Base-by-base conservation (phyloP, 2,113 vertebrate species). In the Odocoileus virginianus region DNA sequence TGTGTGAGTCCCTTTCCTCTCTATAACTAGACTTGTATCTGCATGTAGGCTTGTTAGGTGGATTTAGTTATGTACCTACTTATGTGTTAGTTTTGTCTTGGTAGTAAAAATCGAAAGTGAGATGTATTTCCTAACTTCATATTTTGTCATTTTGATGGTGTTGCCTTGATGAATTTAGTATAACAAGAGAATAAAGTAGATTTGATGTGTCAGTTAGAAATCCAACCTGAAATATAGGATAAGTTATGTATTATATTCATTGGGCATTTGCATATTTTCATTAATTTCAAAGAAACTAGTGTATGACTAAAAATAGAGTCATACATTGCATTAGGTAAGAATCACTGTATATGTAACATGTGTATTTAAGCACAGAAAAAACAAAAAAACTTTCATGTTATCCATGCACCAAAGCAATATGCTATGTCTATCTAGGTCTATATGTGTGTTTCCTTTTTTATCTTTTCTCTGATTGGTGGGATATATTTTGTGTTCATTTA, bases 111-210 rank as follows among this genome's bases (percentile, higher is more conserved):
- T 30, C 5, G 40, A 79, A 50, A 90, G 5, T 89, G 19, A 85
- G n/a, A 28, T 58, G 12, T 78, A 36, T 82, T 67, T 33, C 67
- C 0, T 87, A 85, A 82, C 40, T 81, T 81, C 7, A 52, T 43
- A 89, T 90, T 58, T 76, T 43, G 14, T 76, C 43, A 82, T 78
- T 87, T 86, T 58, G 47, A 97, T 88, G 7, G 12, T 52, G 7
- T 96, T 84, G 9, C 36, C 27, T 90, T 95, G 85, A 52, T 81
- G 45, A 95, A 92, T 60, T 95, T 43, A 96, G 67, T 89, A n/a
- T 10, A 91, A 27, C 76, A 90, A 93, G 50, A 89, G 50, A 58
- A 83, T 54, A 93, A 94, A 92, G 60, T 88, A 36, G 0, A 36
- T 92, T 94, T 88, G 78, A 43, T 79, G 0, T 86, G 40, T 89